phyloP scores from a whole-genome alignment of 2,113 vertebrate species.

The Eclectus roratus region DNA sequence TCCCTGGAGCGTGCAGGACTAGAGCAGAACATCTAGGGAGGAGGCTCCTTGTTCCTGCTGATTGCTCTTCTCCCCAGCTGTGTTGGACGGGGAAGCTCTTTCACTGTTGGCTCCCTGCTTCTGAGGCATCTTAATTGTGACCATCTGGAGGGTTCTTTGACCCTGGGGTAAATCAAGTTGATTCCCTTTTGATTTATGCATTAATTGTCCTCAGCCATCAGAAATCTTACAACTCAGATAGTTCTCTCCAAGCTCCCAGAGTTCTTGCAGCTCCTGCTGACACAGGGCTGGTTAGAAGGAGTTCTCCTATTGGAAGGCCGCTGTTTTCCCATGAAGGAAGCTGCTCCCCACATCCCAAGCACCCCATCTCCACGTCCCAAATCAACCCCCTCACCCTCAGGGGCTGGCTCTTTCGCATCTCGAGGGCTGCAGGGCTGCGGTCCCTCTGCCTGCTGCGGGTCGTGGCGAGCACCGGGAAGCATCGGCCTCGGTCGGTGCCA shows the following conservation, averaged over 20 bases:
- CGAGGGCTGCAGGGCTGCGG: neutral
- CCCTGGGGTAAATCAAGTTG: neutral
- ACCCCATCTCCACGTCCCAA: neutral
- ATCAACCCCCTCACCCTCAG: neutral
- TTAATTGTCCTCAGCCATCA: neutral
- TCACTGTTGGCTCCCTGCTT: neutral
- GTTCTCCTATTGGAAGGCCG: rapidly evolving
- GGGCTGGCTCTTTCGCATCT: rapidly evolving
- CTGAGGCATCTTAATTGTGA: neutral
- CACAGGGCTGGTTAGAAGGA: rapidly evolving
- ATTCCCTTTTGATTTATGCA: neutral
- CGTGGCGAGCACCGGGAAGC: rapidly evolving
- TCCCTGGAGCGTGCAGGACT: neutral
- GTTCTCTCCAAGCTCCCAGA: neutral
- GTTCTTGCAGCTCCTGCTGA: neutral
- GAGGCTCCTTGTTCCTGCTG: neutral
- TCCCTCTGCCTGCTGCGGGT: neutral
- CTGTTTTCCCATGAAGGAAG: neutral
- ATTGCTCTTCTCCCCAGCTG: neutral
- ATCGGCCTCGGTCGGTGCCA: rapidly evolving
- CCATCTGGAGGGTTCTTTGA: neutral
- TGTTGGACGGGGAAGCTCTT: rapidly evolving
- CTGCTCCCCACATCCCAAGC: rapidly evolving
- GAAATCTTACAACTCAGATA: rapidly evolving
- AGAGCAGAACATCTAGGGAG: neutral